Evolutionary conservation across 2,888 invertebrate species (phyloP).

Genomic region (Argyresthia goedartella): DNA sequence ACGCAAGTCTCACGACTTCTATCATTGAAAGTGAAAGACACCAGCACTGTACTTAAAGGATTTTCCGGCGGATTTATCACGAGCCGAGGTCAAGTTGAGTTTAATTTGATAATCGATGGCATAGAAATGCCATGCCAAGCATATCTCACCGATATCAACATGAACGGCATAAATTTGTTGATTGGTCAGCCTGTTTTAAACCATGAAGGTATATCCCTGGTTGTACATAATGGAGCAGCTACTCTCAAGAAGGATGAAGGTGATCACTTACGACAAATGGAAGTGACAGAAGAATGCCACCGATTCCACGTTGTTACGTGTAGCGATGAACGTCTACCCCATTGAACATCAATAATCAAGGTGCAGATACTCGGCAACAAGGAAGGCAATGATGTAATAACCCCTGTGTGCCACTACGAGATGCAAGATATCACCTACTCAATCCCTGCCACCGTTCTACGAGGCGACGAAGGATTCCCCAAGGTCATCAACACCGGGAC

Average conservation of each 20-base stretch:
- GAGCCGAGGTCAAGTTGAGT: slow-evolving; percentile 4
- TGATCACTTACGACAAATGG: too few species aligned
- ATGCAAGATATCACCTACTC: neutral
- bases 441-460: neutral
- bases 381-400: neutral
- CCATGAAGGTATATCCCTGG: neutral
- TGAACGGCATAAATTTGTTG: neutral
- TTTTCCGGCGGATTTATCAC: slow-evolving; percentile 1
- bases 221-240: neutral
- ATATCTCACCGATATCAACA: neutral
- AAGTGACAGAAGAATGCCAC: neutral
- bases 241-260: neutral
- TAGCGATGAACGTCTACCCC: neutral
- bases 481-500: slow-evolving; percentile 2
- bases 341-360: neutral
- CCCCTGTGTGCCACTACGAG: neutral
- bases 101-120: slow-evolving; percentile 5
- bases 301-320: neutral
- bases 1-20: neutral
- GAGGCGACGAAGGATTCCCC: neutral
- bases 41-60: neutral
- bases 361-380: neutral
- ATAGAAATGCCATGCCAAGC: neutral
- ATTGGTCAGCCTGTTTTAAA: slow-evolving; percentile 4
- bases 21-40: slow-evolving; percentile 4